Conservation (phyloP, 2,888 invertebrate genomes). For the Drosophila pseudotalamancana region DNA sequence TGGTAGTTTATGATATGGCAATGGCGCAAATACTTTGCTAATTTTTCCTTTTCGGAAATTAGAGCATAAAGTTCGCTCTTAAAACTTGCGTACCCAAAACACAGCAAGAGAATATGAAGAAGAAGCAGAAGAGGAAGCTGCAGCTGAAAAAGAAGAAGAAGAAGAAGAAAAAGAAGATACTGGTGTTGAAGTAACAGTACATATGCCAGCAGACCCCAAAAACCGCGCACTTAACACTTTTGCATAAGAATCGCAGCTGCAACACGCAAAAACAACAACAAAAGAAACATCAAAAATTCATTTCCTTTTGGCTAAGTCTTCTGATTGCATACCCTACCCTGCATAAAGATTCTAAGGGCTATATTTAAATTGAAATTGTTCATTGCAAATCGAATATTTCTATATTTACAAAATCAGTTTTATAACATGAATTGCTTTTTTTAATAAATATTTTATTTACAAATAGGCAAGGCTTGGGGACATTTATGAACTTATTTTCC, state of each 20-base stretch:
- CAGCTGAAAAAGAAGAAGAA: too few relatives aligned
- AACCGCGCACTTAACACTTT: slow-evolving; percentile 72
- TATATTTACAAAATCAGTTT: too few relatives aligned
- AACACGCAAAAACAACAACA: slow-evolving; percentile 18
- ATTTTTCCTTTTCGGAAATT: slow-evolving; percentile 77
- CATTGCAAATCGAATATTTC: too few relatives aligned
- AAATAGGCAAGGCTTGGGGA: slow-evolving; percentile 32
- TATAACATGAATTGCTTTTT: too few relatives aligned
- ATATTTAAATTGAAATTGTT: too few relatives aligned
- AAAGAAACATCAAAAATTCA: slow-evolving; percentile 48
- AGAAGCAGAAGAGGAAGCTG: neutral
- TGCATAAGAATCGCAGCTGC: slow-evolving; percentile 66
- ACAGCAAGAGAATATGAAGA: slow-evolving; percentile 8
- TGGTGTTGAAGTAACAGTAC: slow-evolving; percentile 15
- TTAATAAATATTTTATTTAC: too few relatives aligned
- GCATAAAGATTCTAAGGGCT: neutral
- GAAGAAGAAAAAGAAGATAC: neutral
- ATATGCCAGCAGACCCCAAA: slow-evolving; percentile 31
- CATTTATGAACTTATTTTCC: slow-evolving; percentile 1
- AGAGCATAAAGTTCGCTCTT: slow-evolving; percentile 74
- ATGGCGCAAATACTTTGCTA: slow-evolving; percentile 76
- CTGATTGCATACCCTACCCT: slow-evolving; percentile 35
- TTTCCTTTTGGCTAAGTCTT: slow-evolving; percentile 61
- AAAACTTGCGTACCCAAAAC: slow-evolving; percentile 55
- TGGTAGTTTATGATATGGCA: slow-evolving; percentile 73